Base-by-base conservation (phyloP, 2,888 invertebrate species). In the Sminthurinus aureus region DNA sequence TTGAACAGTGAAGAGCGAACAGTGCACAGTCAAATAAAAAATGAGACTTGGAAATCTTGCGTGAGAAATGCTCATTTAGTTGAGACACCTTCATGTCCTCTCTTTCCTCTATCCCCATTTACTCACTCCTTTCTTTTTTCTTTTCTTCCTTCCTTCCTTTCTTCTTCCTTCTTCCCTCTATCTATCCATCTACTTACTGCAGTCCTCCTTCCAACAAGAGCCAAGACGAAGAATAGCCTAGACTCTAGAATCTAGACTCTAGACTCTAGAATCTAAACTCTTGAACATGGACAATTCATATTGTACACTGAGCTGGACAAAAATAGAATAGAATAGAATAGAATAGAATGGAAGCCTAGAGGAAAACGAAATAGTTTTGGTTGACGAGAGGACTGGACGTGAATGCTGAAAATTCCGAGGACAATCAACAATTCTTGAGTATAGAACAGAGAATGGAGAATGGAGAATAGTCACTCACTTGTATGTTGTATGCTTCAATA, bases 41-140 rank as follows among this genome's bases (percentile, higher is more conserved):
- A 75, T 76, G 79, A 75, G 22, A 20, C 64, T 50, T 74, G 75
- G 58, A 66, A 75, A 81, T 84, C 74, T 71, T 83, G 66, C 84
- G 81, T 84, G 84, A 84, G 81, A 84, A 84, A 84, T 71, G 78
- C 77, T 84, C 84, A 81, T 84, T 84, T 84, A 81, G 84, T 71
- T 81, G 76, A 80, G 81, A 84, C 84, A 80, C 78, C 81, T 77
- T 80, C 80, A 38, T 81, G 24, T 15, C 80, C 20, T n/a, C 52
- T 71, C 51, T 20, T 67, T 69, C 12, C 69, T n/a, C 20, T 67
- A 22, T 69, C 69, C 67, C 79, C 79, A 8, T 69, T 69, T 64
- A n/a, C 64, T n/a, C 67, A 0, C 3, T 69, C 3, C n/a, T 58
- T 18, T 58, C 9, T 58, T 11, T 58, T 58, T 58, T 18, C 18